Base-by-base conservation (phyloP, 1,140 invertebrate species). In the Teleogryllus occipitalis region DNA sequence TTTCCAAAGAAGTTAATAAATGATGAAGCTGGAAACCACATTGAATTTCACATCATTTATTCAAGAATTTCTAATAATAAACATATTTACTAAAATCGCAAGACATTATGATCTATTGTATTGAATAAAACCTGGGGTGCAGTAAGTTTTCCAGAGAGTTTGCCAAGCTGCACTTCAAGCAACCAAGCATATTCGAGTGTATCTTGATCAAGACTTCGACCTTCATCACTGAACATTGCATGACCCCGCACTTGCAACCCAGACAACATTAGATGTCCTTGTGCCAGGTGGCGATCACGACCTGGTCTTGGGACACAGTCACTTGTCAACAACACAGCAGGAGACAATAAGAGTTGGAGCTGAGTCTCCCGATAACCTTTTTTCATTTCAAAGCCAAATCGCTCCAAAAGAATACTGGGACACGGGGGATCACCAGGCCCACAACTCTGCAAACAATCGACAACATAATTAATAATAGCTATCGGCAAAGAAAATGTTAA, bases 101-200 rank as follows among this genome's bases (percentile, higher is more conserved):
- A 65, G 18, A 65, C 7, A 65, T 14, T 65, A 65, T 65, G 7
- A 65, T 65, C 54, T 3, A 65, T 3, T 3, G 18, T 7, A 18
- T 65, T 65, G 54, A 76, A 5, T 76, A 27, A 47, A 74, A 86
- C 83, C 83, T 96, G 94, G 0, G 94, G 93, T 22, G 93, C 88
- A 0, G 93, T 94, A 21, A 95, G 86, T 82, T 94, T 92, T 0
- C 94, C 94, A 76, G 91, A 94, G 10, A 96, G 85, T 86, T 95
- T 95, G 0, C 95, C 94, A 39, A 96, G 83, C 82, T 95, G 94
- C 7, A 95, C 88, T 85, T 96, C 94, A 81, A 96, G 90, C 80
- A 95, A 86, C 98, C 98, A 99, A 0, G 94, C 96, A 86, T 99
- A 99, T 85, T 99, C 98, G 8, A 99, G 85, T 0, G 97, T 98